Evolutionary conservation across 2,797 vertebrate genomes (phyloP), one percentile per base, ranked within the genome.

Genomic region (Bryconaethiops microstoma): DNA sequence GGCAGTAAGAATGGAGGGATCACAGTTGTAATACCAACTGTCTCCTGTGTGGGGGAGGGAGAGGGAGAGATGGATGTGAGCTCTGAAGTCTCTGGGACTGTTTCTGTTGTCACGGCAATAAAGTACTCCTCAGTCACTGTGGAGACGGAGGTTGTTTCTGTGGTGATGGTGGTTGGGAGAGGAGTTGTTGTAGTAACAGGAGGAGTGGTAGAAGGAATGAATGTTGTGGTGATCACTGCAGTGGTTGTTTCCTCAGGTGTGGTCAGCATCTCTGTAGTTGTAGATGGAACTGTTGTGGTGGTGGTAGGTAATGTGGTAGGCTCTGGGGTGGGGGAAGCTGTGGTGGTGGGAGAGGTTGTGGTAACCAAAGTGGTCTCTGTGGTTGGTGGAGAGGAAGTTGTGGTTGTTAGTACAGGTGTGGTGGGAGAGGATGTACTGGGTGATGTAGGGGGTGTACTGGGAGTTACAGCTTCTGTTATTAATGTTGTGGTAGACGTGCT

Each of bases 1-100:
- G 94, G 92, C 71, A 89, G 54, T 14, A 92, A 16, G n/a, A 93
- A 88, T 0, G 91, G 89, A 39, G 88, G 87, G 2, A 83, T 82
- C 6, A 71, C 67, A n/a, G 91, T 91, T 50, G 90, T 83, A 35
- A 80, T 17, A 67, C 69, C 60, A 14, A 80, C 21, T 62, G 88
- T 88, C 55, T 89, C 89, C 23, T 86, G 83, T 4, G 80, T 69
- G 5, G 84, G 71, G 65, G 88, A 83, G 5, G 87, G 84, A 35
- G 84, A 83, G 0, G 89, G 84, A 57, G 88, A 88, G 69, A 89
- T 88, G 72, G 82, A 35, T 17, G 75, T 77, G 21, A 70, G 35
- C 76, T 92, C 88, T 0, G 23, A 62, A 35, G 89, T 89, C 42
- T 85, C 87, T 39, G 84, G 45, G 10, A 69, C n/a, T 8, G 35